Evolutionary conservation across 2,113 vertebrate species (phyloP).

Genomic region (Anthoscopus minutus): DNA sequence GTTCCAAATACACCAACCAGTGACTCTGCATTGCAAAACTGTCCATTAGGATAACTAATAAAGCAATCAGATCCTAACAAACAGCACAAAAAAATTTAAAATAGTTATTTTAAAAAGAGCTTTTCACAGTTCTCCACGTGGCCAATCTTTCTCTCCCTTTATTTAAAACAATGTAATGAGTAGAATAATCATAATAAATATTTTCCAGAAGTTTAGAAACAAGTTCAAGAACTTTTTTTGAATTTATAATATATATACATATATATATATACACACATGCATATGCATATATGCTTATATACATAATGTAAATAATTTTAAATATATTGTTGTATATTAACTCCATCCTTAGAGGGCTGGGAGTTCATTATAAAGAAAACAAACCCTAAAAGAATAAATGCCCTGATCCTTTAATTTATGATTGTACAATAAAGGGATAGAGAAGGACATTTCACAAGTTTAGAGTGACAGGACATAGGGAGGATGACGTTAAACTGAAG

Average conservation of each 20-base stretch:
- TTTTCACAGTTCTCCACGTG: background rate
- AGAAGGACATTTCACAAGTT: background rate
- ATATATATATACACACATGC: accelerated
- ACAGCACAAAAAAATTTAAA: background rate
- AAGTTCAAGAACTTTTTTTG: background rate
- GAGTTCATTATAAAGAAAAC: background rate
- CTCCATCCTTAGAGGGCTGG: background rate
- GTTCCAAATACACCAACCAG: background rate
- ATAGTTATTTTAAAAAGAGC: background rate
- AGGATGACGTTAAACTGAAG: background rate
- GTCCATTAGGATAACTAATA: background rate
- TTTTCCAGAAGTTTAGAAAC: background rate
- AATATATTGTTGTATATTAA: no score
- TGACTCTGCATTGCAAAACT: background rate
- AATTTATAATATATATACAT: background rate
- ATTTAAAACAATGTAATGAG: no score
- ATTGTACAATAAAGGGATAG: background rate
- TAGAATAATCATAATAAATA: background rate
- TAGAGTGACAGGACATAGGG: background rate
- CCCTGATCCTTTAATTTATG: background rate
- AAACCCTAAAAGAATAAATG: background rate
- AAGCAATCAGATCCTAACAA: background rate
- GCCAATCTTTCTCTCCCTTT: background rate
- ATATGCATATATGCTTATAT: no score
- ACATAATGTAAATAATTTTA: background rate